These are phyloP conservation scores for Pocillopora verrucosa DNA, from an alignment of 64 coral and sea anemone species.

Conservation along the genomic window DNA sequence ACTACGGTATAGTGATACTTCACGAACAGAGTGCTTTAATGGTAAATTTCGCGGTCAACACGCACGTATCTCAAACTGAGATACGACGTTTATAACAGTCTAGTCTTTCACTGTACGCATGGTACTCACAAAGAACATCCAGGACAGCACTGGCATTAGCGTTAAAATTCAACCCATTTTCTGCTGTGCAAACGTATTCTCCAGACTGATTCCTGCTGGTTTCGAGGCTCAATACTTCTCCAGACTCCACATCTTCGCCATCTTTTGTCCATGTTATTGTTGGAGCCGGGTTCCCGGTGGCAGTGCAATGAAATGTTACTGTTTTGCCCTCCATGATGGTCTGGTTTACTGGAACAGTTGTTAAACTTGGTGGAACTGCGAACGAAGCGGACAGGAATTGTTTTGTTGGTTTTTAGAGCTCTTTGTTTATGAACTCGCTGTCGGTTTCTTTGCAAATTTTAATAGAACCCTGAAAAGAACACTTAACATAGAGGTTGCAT, in stretches of 20 bases:
- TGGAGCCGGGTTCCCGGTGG: background rate
- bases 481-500: too few species aligned
- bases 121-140: background rate
- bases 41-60: too few species aligned
- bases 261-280: background rate
- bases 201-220: background rate
- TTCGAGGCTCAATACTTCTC: background rate
- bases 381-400: background rate
- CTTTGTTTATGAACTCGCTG: too few species aligned
- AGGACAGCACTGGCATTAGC: constrained; percentile 1
- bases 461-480: background rate
- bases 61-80: too few species aligned
- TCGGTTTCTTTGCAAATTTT: background rate
- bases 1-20: too few species aligned
- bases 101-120: background rate
- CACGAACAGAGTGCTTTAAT: too few species aligned
- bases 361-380: background rate
- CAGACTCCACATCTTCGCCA: background rate
- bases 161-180: background rate
- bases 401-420: background rate
- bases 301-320: background rate
- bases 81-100: too few species aligned
- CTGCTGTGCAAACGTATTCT: constrained; percentile 7
- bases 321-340: background rate
- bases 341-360: background rate